Evolutionary conservation across 2,888 invertebrate genomes (phyloP), one percentile per base, ranked within the genome.

Genomic region (Eurytoma californica): DNA sequence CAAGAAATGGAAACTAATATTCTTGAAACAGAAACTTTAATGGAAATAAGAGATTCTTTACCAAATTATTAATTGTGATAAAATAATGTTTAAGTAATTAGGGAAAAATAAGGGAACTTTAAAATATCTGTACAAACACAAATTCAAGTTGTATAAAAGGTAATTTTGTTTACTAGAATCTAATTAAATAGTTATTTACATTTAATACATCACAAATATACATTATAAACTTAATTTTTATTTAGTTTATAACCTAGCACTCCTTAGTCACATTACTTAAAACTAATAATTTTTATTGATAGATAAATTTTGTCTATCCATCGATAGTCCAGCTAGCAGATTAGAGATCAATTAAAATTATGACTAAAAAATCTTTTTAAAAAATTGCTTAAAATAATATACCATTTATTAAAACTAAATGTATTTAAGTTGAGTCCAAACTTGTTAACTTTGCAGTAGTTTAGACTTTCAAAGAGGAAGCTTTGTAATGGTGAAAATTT

Each of bases 31-130:
- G 83, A 85, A 49, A 83, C 79, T 69, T 90, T 92, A 84, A 86
- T 90, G 80, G 92, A 92, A 77, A 85, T 93, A 63, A 91, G 90
- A 82, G 90, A 91, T 70, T 91, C 88, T 82, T 88, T 93, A 79
- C 92, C 92, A 13, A 84, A 30, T 86, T 86, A 82, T 76, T 60
- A 66, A 78, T n/a, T 66, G 18, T n/a, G 53, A 39, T 39, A 39
- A 76, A 76, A 68, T 24, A 47, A 47, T 65, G 16, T 76, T 55
- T 57, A 66, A 68, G 30, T 20, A 49, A 13, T 7, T 18, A 55
- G 51, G n/a, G 49, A 51, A 63, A 63, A 18, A 51, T 53, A 58
- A 69, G 47, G 60, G 61, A 24, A 13, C 39, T 3, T n/a, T 47
- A 57, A 9, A 69, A 49, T 57, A 51, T 65, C 12, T 12, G 18